phyloP scores from a whole-genome alignment of 2,797 vertebrate genomes.

The Chiroxiphia lanceolata region DNA sequence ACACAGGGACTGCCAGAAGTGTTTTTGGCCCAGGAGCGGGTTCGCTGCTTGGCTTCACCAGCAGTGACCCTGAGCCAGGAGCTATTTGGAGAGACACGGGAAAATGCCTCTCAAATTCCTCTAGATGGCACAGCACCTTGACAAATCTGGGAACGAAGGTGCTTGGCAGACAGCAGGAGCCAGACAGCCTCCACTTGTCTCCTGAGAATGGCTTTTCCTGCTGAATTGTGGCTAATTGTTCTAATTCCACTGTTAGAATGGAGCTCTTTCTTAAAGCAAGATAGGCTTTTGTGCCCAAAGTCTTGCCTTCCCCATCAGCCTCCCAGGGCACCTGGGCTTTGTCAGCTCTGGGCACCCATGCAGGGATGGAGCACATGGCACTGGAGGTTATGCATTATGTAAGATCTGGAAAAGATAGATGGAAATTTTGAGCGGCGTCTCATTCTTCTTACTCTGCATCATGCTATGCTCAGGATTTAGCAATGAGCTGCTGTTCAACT shows the following conservation, averaged over 20 bases:
- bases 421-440: not conserved
- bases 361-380: fast-evolving
- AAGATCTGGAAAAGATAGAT: not conserved
- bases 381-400: not conserved
- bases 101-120: not conserved
- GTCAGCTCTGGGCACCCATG: too few species aligned
- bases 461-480: not conserved
- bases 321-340: fast-evolving
- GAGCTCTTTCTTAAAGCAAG: not conserved
- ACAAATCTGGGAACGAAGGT: not conserved
- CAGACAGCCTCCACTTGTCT: not conserved
- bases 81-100: fast-evolving
- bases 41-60: fast-evolving
- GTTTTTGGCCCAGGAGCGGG: not conserved
- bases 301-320: not conserved
- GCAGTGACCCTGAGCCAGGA: not conserved
- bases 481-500: not conserved
- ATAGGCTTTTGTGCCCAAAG: not conserved
- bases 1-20: not conserved
- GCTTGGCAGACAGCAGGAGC: fast-evolving
- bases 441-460: not conserved
- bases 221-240: not conserved
- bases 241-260: not conserved
- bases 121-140: conserved; percentile 39
- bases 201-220: not conserved